phyloP scores from a whole-genome alignment of 1,140 invertebrate genomes.

The Lepidurus couesii region DNA sequence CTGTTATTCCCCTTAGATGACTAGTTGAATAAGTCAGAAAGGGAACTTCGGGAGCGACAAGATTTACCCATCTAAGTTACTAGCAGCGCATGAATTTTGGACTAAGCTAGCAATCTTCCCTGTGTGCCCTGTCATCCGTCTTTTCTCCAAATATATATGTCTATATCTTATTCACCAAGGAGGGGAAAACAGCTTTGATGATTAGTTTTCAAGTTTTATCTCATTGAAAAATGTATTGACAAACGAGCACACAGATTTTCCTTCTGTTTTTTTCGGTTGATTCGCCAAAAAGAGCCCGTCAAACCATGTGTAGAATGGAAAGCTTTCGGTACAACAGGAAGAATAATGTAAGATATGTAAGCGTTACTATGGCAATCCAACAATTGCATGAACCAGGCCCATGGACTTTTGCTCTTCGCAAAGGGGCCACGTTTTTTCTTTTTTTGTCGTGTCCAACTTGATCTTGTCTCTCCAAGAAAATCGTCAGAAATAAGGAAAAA shows the following conservation, averaged over 20 bases:
- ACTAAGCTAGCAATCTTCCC: no score
- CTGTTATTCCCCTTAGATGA: no score
- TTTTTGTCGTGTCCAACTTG: not conserved
- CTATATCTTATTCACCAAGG: no score
- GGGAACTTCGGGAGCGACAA: no score
- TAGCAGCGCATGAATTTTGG: no score
- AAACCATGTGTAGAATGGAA: not conserved
- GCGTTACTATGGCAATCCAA: not conserved
- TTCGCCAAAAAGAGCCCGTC: not conserved
- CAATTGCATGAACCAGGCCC: not conserved
- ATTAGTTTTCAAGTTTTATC: not conserved
- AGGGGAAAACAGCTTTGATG: no score
- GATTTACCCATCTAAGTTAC: no score
- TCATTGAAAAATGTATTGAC: constrained; percentile 9
- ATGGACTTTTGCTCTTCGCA: not conserved
- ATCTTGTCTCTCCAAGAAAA: no score
- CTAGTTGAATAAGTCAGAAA: no score
- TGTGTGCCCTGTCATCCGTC: no score
- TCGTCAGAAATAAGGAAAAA: no score
- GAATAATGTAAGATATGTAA: not conserved
- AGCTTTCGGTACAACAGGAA: not conserved
- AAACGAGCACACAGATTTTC: constrained; percentile 1
- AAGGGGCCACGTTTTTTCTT: not conserved
- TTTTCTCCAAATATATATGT: no score
- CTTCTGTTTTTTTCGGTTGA: not conserved